These are phyloP conservation scores for Pseudomyrmex dendroicus DNA, from an alignment of 1,140 invertebrate species.

Conservation along the genomic window DNA sequence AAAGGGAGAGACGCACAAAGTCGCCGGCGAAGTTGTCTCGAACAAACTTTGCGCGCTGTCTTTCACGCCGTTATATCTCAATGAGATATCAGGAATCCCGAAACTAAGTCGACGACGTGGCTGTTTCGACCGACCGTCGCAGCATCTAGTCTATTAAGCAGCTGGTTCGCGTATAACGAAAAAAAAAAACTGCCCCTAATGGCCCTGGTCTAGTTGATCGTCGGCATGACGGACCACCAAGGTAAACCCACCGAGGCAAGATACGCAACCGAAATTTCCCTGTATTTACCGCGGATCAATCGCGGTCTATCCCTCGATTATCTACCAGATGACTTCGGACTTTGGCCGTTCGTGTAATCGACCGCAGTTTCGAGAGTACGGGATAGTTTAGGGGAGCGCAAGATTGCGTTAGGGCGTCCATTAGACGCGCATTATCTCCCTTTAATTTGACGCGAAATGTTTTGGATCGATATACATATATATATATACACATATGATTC, in stretches of 20 bases:
- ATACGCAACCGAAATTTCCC: constrained; percentile 24
- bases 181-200: not conserved
- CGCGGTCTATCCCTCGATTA: not conserved
- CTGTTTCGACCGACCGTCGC: not conserved
- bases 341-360: constrained; percentile 12
- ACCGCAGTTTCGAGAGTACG: not conserved
- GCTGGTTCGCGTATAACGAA: not conserved
- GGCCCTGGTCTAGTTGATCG: not conserved
- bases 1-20: not conserved
- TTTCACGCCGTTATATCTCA: constrained; percentile 26
- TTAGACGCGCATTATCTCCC: not conserved
- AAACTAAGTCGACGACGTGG: constrained; percentile 6
- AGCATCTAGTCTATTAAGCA: not conserved
- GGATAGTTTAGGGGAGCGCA: not conserved
- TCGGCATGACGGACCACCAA: constrained; percentile 12
- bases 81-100: constrained; percentile 17
- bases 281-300: constrained; percentile 9
- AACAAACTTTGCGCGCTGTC: constrained; percentile 13
- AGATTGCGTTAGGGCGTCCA: not conserved
- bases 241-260: constrained; percentile 12
- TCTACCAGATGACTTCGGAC: not conserved
- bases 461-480: too few relatives aligned
- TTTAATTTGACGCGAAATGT: not conserved
- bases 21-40: constrained; percentile 19
- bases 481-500: too few relatives aligned